Percentiles rank a stretch among this genome's conserved stretches.
These are phyloP conservation scores for Crocuta crocuta DNA, from an alignment of 2,113 vertebrate species.

Conservation along the genomic window DNA sequence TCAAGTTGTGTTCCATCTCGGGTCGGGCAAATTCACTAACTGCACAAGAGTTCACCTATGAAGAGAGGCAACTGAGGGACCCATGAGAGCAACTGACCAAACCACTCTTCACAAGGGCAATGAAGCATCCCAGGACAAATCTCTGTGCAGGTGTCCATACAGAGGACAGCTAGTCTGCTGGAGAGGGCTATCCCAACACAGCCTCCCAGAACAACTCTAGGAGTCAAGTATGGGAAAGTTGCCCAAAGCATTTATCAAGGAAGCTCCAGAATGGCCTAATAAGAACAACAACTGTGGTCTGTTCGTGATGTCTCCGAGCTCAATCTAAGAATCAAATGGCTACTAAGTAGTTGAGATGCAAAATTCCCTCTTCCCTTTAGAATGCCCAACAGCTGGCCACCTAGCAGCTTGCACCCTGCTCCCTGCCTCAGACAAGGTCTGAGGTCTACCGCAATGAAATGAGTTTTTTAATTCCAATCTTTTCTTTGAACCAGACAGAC, in stretches of 20 bases:
- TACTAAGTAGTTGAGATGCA: background rate
- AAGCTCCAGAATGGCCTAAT: background rate
- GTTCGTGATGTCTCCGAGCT: background rate
- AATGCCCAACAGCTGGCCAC: background rate
- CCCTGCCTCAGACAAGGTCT: background rate
- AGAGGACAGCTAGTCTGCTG: background rate
- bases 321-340: slow-evolving; percentile 9
- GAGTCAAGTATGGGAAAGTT: background rate
- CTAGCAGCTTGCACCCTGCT: background rate
- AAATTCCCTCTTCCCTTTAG: background rate
- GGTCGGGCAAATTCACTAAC: slow-evolving; percentile 13
- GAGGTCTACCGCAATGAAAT: background rate
- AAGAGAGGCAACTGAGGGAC: background rate
- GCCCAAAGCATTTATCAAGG: background rate
- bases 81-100: background rate
- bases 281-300: background rate
- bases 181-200: background rate
- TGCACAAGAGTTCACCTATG: background rate
- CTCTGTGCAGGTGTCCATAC: background rate
- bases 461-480: slow-evolving; percentile 22
- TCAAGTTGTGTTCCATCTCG: background rate
- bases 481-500: background rate
- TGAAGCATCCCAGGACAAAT: background rate
- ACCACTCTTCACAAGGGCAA: background rate
- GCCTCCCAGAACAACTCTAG: background rate